Conservation (phyloP, 2,888 invertebrate species). For the Fragum fragum region DNA sequence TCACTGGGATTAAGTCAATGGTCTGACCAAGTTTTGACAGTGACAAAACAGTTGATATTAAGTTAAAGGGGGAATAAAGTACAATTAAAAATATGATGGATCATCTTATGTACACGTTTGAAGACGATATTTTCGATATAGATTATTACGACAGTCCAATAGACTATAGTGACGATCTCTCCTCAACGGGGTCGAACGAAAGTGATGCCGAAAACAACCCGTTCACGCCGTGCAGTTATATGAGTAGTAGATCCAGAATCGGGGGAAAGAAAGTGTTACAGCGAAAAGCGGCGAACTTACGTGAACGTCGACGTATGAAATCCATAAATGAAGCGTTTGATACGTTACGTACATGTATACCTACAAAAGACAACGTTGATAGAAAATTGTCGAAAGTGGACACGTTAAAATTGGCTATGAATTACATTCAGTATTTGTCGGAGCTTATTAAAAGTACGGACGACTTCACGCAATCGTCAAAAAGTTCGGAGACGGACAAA, state of each 20-base stretch:
- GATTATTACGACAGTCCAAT: constrained; percentile 78
- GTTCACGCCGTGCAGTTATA: constrained; percentile 50
- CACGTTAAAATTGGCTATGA: constrained; percentile 96
- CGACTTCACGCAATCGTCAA: constrained; percentile 87
- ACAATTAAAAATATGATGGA: constrained; percentile 66
- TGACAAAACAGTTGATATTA: too few relatives aligned
- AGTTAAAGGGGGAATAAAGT: too few relatives aligned
- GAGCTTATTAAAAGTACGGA: constrained; percentile 91
- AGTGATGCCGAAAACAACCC: constrained; percentile 77
- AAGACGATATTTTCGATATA: constrained; percentile 80
- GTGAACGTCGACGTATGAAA: constrained; percentile 97
- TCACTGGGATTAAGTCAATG: too few relatives aligned
- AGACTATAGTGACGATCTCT: constrained; percentile 76
- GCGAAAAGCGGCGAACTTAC: constrained; percentile 96
- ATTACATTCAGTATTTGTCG: constrained; percentile 97
- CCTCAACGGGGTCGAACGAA: constrained; percentile 76
- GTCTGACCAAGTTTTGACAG: too few relatives aligned
- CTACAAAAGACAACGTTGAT: constrained; percentile 95
- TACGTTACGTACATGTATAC: constrained; percentile 96
- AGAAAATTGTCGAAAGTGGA: constrained; percentile 98
- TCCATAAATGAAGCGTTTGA: constrained; percentile 99
- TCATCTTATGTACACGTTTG: constrained; percentile 73
- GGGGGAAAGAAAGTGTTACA: constrained; percentile 95
- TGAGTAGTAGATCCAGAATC: constrained; percentile 87
- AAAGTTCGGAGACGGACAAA: constrained; percentile 89